These are phyloP conservation scores for Cacatua alba DNA, from an alignment of 2,113 vertebrate genomes.

Conservation along the genomic window DNA sequence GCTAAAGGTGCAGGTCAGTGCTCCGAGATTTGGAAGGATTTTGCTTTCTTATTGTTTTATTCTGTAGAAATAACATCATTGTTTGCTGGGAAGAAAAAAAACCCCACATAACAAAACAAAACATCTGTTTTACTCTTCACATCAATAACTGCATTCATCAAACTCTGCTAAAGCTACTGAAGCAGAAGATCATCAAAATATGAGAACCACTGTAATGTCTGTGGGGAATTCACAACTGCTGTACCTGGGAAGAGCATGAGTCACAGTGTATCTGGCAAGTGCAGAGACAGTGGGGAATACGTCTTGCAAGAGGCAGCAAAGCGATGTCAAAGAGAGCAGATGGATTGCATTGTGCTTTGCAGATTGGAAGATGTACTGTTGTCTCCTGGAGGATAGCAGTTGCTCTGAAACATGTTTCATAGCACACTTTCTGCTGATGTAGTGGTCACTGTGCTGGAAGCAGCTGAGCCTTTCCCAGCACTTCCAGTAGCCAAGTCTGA, in stretches of 20 bases:
- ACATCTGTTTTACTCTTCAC: constrained; percentile 46
- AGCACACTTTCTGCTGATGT: background rate
- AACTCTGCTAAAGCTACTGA: constrained; percentile 19
- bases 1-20: background rate
- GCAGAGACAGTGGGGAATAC: background rate
- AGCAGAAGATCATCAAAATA: constrained; percentile 31
- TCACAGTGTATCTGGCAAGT: background rate
- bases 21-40: background rate
- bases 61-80: background rate
- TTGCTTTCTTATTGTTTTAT: background rate
- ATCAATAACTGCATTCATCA: background rate
- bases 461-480: background rate
- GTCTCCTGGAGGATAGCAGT: background rate
- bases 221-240: background rate
- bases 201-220: background rate
- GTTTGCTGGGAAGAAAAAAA: background rate
- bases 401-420: background rate
- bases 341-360: background rate
- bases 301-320: background rate
- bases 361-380: background rate
- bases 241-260: constrained; percentile 47
- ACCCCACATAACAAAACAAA: background rate
- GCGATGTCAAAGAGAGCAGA: background rate
- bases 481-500: background rate
- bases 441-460: background rate